These are phyloP conservation scores for Blomia tropicalis DNA, from an alignment of 2,888 invertebrate genomes.

Conservation along the genomic window DNA sequence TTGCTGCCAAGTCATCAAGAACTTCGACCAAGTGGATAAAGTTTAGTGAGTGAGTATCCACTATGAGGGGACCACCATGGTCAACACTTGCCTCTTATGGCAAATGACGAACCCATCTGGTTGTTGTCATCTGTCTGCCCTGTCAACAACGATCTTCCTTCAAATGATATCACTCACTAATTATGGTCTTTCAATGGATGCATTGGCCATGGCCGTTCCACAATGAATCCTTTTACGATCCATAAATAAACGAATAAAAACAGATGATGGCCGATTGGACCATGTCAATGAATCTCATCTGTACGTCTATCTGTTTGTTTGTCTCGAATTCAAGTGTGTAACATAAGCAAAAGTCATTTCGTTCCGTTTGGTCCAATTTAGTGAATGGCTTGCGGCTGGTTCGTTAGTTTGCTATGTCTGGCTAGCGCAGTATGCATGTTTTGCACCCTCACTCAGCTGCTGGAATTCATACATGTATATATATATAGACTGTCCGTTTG, in stretches of 20 bases:
- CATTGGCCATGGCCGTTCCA: neutral
- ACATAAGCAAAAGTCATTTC: neutral
- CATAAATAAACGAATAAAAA: neutral
- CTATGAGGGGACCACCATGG: conserved; percentile 8
- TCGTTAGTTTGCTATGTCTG: neutral
- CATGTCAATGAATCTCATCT: neutral
- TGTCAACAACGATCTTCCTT: conserved; percentile 2
- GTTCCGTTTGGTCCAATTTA: neutral
- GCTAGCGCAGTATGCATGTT: neutral
- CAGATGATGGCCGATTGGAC: neutral
- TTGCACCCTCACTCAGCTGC: neutral
- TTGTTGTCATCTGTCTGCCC: conserved; percentile 7
- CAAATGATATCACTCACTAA: neutral
- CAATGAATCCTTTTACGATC: conserved; percentile 3
- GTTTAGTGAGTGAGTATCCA: neutral
- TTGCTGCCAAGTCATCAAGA: neutral
- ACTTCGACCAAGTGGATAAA: neutral
- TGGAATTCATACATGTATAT: neutral
- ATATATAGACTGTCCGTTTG: too few species aligned
- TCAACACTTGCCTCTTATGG: too few species aligned
- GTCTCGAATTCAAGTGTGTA: neutral
- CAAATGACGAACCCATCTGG: conserved; percentile 13
- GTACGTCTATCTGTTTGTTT: neutral
- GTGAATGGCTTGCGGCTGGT: neutral
- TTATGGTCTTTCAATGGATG: neutral